Evolutionary conservation across 2,888 invertebrate species (phyloP).

Genomic region (Cosmopolites sordidus): DNA sequence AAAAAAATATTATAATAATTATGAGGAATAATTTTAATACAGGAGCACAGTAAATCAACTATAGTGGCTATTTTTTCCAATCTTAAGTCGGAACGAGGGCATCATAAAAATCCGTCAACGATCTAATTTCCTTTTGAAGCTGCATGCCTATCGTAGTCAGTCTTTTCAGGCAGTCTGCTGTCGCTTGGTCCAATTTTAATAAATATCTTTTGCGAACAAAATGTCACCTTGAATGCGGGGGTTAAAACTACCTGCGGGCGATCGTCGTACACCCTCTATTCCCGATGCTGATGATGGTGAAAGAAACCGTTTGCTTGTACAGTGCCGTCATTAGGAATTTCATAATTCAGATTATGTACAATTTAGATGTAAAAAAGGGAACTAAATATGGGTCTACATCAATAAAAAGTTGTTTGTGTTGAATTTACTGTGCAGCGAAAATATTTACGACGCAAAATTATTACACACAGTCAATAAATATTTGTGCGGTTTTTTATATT

Average conservation of each 20-base stretch:
- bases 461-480: too few relatives aligned
- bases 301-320: constrained; percentile 7
- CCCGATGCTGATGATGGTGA: constrained; percentile 9
- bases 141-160: constrained; percentile 19
- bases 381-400: too few relatives aligned
- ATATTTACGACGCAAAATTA: too few relatives aligned
- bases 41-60: too few relatives aligned
- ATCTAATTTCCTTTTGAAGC: constrained; percentile 15
- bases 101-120: constrained; percentile 24
- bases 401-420: too few relatives aligned
- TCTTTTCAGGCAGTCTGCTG: constrained; percentile 24
- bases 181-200: constrained; percentile 23
- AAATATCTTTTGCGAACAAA: constrained; percentile 31
- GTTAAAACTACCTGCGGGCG: constrained; percentile 38
- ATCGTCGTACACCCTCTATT: constrained; percentile 18
- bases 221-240: constrained; percentile 37
- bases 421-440: too few relatives aligned
- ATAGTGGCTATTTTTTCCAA: too few relatives aligned
- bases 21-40: too few relatives aligned
- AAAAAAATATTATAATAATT: too few relatives aligned
- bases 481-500: too few relatives aligned
- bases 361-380: too few relatives aligned
- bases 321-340: constrained; percentile 9
- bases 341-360: too few relatives aligned
- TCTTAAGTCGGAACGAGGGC: constrained; percentile 14